Base-by-base conservation (phyloP, 2,888 invertebrate species). In the Choristoneura rosaceana region DNA sequence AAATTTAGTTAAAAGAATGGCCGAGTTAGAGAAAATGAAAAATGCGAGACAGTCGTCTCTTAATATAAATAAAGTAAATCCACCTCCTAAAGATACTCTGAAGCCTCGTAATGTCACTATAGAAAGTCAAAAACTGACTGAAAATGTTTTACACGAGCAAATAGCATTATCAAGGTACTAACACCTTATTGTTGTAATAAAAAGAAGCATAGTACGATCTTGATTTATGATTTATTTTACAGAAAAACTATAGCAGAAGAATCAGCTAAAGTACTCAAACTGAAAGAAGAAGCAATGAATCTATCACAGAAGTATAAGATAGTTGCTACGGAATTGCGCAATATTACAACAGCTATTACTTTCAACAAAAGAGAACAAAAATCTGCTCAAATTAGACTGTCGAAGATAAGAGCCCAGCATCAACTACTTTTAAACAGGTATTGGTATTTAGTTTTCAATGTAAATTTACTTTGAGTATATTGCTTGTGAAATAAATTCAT, bases 191-290 rank as follows among this genome's bases (percentile, higher is more conserved):
- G 43, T 33, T 34, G 9, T 58, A 63, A 50, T 47, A 45, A 70
- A 59, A 65, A 55, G 8, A 55, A 45, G 12, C 25, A 7, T 25
- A 12, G 0, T 25, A 55, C 4, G 15, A 33, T 61, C 66, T 66
- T 62, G 61, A 67, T 38, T 76, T 55, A 5, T 43, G 34, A 70
- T 86, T 85, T 25, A 43, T 7, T 25, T 74, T 74, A 33, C 83
- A 94, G 94, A 79, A 92, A 93, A 88, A 88, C 84, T 74, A 94
- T 94, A 67, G 92, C 93, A 5, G 89, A 91, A 68, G 93, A 93
- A 76, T 92, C 93, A 9, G 87, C 90, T 8, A 90, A 89, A 82
- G 89, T 94, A 81, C 82, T 94, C 52, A 87, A 88, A 74, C 78
- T 94, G 38, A 92, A 90, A 81, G 92, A 91, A 60, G 92, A 94